Evolutionary conservation across 2,888 invertebrate genomes (phyloP), one percentile per base, ranked within the genome.

Genomic region (Embidobia sp.): DNA sequence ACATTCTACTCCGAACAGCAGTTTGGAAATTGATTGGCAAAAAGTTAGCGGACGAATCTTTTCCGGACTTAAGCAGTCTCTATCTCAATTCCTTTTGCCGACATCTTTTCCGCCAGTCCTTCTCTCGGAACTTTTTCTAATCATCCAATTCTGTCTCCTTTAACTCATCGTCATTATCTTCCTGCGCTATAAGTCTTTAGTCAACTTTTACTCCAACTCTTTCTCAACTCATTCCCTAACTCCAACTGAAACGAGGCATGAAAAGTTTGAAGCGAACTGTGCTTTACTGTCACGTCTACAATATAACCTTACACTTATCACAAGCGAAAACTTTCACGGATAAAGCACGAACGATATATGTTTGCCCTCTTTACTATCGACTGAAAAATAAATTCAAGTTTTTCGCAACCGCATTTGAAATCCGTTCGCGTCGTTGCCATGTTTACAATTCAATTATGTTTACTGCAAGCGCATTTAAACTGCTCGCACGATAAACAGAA

Each of bases 121-220:
- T 67, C 48, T 53, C 33, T 18, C 3, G n/a, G n/a, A 75, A 67
- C 67, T 75, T 75, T 63, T 67, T 67, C 61, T 75, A 63, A 67
- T 67, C 48, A 55, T 67, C 67, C 61, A 49, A 63, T 75, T 75
- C 67, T 48, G 63, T 67, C 75, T 67, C 61, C 55, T 67, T 75
- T 75, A 61, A 74, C 55, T 75, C 67, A 75, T 75, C 69, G 63
- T 75, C 63, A 57, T 75, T 75, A 75, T 75, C 69, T 57, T 37
- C 55, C 63, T 51, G 44, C 31, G 49, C 49, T 63, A 49, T 67
- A 63, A 69, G 55, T 63, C 63, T 69, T 69, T 63, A 48, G 57
- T 51, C 63, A 63, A 75, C 75, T 75, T 69, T 63, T 63, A 42
- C 42, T 42, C 22, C 37, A 57, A 76, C 48, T 69, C 51, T 57